Percentiles rank a stretch among this genome's conserved stretches.
phyloP scores from a whole-genome alignment of 2,797 vertebrate species.

The Sebastes trivittatus region DNA sequence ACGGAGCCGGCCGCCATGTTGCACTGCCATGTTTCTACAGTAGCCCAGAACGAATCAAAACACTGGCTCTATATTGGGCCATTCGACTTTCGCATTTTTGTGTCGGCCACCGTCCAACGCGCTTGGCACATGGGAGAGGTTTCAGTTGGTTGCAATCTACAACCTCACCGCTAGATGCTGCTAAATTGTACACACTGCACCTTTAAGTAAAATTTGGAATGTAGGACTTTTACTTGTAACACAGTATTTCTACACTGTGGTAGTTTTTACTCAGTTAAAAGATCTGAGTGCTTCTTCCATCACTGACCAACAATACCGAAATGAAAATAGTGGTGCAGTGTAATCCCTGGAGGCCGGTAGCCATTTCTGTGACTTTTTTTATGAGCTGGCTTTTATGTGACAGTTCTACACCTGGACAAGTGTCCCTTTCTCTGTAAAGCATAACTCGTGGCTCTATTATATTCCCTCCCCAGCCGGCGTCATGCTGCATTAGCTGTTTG shows the following conservation, averaged over 20 bases:
- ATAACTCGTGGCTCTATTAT: conserved; percentile 51
- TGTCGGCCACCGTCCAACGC: too few relatives aligned
- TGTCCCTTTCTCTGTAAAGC: conserved; percentile 36
- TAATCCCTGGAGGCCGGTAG: background rate
- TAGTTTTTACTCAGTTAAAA: background rate
- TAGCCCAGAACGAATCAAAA: too few relatives aligned
- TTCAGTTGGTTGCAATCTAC: too few relatives aligned
- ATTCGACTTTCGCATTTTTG: too few relatives aligned
- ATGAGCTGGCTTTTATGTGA: conserved; percentile 15
- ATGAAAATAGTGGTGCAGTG: background rate
- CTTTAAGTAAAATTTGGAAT: background rate
- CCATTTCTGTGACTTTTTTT: conserved; percentile 26
- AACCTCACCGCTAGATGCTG: accelerated
- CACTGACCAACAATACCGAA: background rate
- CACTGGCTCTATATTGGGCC: too few relatives aligned
- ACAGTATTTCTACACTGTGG: too few relatives aligned
- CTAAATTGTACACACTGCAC: too few relatives aligned
- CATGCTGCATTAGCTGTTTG: conserved; percentile 56
- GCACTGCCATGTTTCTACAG: too few relatives aligned
- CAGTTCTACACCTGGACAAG: conserved; percentile 46
- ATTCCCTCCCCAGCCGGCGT: conserved; percentile 22
- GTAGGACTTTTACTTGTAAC: background rate
- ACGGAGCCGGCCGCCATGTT: too few relatives aligned
- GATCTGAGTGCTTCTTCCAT: background rate
- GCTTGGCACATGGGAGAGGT: too few relatives aligned